These are phyloP conservation scores for Melierax canorus DNA, from an alignment of 2,113 vertebrate species.

Conservation along the genomic window DNA sequence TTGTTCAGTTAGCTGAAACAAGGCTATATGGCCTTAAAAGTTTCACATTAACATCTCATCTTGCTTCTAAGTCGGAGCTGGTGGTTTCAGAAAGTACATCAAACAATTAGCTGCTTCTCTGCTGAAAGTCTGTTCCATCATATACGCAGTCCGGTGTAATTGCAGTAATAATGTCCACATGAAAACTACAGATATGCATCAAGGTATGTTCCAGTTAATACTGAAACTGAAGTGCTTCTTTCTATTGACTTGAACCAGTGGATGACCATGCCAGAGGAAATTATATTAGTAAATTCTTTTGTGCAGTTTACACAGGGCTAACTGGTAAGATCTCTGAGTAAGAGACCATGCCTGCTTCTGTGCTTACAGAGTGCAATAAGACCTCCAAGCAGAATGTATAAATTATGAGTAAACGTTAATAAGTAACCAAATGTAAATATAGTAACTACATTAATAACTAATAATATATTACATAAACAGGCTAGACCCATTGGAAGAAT, in stretches of 20 bases:
- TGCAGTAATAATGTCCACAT: neutral
- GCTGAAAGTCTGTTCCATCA: neutral
- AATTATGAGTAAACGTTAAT: neutral
- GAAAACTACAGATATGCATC: neutral
- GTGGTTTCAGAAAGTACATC: neutral
- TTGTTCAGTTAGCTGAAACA: neutral
- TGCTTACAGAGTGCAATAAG: neutral
- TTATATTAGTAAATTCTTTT: neutral
- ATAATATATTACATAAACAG: neutral
- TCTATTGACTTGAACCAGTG: neutral
- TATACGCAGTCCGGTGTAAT: neutral
- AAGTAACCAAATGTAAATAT: neutral
- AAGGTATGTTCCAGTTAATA: neutral
- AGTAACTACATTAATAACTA: neutral
- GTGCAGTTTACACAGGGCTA: neutral
- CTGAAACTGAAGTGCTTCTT: neutral
- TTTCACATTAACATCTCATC: neutral
- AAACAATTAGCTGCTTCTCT: neutral
- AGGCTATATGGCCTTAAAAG: neutral
- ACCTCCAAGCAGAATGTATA: neutral
- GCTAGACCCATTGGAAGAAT: neutral
- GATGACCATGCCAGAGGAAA: neutral
- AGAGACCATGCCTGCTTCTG: fast-evolving
- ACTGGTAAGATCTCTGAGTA: neutral
- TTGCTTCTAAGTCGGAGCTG: neutral